Evolutionary conservation across 2,113 vertebrate species (phyloP).

Genomic region (Chlamydotis undulata): DNA sequence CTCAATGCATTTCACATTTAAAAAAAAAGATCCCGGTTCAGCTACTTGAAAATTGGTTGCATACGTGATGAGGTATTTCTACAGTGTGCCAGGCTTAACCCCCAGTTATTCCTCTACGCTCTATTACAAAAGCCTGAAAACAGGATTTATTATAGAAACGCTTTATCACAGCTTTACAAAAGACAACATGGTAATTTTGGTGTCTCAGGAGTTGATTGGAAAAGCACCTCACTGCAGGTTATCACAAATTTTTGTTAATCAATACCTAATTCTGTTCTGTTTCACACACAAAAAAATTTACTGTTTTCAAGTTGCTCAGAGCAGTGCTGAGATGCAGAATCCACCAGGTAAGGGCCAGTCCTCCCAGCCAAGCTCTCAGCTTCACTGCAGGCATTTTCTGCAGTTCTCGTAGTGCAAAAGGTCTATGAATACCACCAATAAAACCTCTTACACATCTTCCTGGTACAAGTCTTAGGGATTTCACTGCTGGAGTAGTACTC

Average conservation of each 20-base stretch:
- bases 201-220: constrained; percentile 19
- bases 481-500: neutral
- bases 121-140: neutral
- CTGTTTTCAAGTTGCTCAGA: neutral
- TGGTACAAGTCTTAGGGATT: neutral
- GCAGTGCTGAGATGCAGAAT: neutral
- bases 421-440: neutral
- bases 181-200: constrained; percentile 38
- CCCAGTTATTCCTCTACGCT: neutral
- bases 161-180: constrained; percentile 21
- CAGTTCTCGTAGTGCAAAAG: neutral
- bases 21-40: neutral
- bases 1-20: neutral
- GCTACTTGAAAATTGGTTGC: neutral
- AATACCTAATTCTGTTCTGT: constrained; percentile 24
- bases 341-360: neutral
- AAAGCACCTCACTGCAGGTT: neutral
- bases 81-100: neutral
- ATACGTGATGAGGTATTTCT: neutral
- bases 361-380: neutral
- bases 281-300: neutral
- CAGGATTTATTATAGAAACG: constrained; percentile 19
- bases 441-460: neutral
- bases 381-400: neutral
- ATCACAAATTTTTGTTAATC: constrained; percentile 2